Percentiles rank a stretch among this genome's conserved stretches.
phyloP scores from a whole-genome alignment of 2,797 vertebrate species.

The Sebastes steindachneri region DNA sequence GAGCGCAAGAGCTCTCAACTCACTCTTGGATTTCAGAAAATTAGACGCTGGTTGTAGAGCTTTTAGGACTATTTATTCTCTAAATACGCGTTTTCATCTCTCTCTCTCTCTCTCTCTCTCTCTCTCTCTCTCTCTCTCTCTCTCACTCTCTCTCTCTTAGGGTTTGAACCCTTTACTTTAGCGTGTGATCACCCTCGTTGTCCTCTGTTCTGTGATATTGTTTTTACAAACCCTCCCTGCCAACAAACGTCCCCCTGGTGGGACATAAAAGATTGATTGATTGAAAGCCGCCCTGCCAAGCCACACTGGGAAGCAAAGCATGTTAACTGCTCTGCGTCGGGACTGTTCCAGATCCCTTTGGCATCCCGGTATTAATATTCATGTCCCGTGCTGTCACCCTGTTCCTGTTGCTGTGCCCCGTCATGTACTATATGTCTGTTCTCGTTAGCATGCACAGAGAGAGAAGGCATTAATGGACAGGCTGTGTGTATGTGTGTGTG shows the following conservation, averaged over 20 bases:
- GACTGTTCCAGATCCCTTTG: slow-evolving; percentile 52
- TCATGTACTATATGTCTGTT: slow-evolving; percentile 61
- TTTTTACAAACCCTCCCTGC: slow-evolving; percentile 36
- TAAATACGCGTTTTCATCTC: background rate
- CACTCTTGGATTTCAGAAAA: background rate
- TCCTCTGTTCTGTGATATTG: slow-evolving; percentile 29
- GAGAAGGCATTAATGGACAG: slow-evolving; percentile 37
- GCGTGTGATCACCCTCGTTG: slow-evolving; percentile 5
- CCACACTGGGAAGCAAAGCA: slow-evolving; percentile 35
- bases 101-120: background rate
- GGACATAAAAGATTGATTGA: slow-evolving; percentile 61
- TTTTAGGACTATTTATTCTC: background rate
- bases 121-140: background rate
- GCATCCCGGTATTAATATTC: slow-evolving; percentile 67
- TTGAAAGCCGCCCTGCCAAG: slow-evolving; percentile 57
- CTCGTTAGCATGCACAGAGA: slow-evolving; percentile 51
- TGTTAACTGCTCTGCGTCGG: slow-evolving; percentile 43
- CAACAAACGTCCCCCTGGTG: slow-evolving; percentile 35
- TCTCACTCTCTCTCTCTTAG: background rate
- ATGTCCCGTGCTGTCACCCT: slow-evolving; percentile 60
- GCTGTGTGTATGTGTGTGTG: background rate
- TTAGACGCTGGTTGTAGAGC: background rate
- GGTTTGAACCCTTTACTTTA: slow-evolving; percentile 5
- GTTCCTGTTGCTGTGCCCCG: slow-evolving; percentile 49
- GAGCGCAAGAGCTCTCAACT: background rate